Evolutionary conservation across 2,113 vertebrate species (phyloP).

Genomic region (Leucopsar rothschildi): DNA sequence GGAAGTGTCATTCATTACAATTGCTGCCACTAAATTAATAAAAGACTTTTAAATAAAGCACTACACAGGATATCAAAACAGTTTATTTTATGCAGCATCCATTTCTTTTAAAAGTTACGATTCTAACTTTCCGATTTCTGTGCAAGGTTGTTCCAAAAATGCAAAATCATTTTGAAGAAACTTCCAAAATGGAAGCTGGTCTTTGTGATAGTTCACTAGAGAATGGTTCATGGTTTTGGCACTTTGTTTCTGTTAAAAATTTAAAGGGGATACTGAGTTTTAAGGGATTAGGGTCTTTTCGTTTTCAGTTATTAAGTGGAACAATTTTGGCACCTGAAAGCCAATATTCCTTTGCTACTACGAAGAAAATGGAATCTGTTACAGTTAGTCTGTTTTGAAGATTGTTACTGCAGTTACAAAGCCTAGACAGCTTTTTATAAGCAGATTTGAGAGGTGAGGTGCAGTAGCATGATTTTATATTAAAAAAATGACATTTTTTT

Average conservation of each 20-base stretch:
- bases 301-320: neutral
- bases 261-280: neutral
- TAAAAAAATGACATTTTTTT: neutral
- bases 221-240: neutral
- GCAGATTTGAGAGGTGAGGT: neutral
- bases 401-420: neutral
- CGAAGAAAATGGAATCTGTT: neutral
- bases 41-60: neutral
- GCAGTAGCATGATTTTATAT: neutral
- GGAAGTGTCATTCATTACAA: neutral
- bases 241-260: neutral
- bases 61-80: neutral
- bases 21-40: neutral
- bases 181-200: neutral
- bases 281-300: neutral
- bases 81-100: conserved; percentile 3
- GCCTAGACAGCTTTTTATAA: neutral
- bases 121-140: neutral
- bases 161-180: neutral
- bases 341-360: neutral
- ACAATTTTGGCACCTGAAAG: neutral
- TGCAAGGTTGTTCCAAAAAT: neutral
- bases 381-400: neutral
- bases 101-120: neutral
- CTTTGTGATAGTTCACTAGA: neutral